These are phyloP conservation scores for Megalonaias nervosa DNA, from an alignment of 1,140 invertebrate genomes.

Conservation along the genomic window DNA sequence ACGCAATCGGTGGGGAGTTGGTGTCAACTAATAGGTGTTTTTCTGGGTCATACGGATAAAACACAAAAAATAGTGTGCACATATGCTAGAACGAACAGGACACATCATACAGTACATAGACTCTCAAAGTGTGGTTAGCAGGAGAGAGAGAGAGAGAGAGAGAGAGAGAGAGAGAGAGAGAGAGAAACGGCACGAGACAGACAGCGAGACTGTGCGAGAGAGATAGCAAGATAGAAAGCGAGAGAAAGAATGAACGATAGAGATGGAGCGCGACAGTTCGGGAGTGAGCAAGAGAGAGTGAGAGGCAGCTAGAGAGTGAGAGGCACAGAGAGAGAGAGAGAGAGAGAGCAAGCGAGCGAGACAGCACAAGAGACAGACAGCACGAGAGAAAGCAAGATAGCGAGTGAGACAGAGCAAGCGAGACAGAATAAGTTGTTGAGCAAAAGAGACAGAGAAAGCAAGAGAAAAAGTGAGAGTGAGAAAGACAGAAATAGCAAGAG, in stretches of 20 bases:
- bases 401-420: neutral
- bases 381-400: no score
- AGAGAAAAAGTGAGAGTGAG: no score
- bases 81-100: no score
- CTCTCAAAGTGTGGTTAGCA: no score
- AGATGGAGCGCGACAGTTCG: neutral
- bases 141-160: neutral
- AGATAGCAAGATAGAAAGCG: neutral
- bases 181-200: neutral
- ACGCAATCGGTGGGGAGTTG: no score
- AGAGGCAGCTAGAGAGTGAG: neutral
- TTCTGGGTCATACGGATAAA: no score
- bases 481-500: constrained; percentile 3
- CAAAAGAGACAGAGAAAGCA: neutral
- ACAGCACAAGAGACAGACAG: no score
- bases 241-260: neutral
- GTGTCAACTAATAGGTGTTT: no score
- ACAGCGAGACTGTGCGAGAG: neutral
- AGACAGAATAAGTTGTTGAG: neutral
- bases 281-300: neutral
- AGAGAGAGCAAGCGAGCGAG: no score
- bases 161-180: neutral
- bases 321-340: constrained; percentile 1
- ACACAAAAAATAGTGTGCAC: no score
- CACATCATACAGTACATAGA: no score